phyloP scores from a whole-genome alignment of 2,797 vertebrate genomes.

The Glossophaga mutica region DNA sequence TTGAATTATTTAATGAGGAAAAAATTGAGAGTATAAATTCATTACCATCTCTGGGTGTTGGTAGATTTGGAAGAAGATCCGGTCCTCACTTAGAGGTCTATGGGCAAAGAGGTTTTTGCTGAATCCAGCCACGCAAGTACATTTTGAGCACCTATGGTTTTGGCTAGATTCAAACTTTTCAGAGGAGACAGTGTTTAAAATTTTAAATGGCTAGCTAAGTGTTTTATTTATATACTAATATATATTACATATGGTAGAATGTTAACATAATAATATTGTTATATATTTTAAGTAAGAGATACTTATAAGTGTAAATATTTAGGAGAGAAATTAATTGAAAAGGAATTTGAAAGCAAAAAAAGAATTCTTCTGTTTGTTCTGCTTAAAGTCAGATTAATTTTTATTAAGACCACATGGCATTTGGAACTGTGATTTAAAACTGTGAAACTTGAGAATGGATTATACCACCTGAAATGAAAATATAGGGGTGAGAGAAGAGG shows the following conservation, averaged over 20 bases:
- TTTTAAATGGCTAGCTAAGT: background rate
- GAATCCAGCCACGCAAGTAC: background rate
- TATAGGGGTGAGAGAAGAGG: background rate
- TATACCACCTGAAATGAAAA: slow-evolving; percentile 55
- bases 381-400: slow-evolving; percentile 44
- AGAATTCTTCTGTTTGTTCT: slow-evolving; percentile 27
- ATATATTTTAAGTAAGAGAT: slow-evolving; percentile 2
- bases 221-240: background rate
- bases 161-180: background rate
- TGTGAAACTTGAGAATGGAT: slow-evolving; percentile 54
- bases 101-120: background rate
- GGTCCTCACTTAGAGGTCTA: background rate
- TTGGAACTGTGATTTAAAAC: slow-evolving; percentile 8
- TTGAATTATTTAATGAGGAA: background rate
- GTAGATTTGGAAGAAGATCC: background rate
- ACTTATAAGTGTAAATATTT: background rate
- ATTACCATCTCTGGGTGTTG: background rate
- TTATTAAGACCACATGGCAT: slow-evolving; percentile 71
- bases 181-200: background rate
- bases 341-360: slow-evolving; percentile 28
- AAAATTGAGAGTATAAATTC: background rate
- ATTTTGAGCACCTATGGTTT: background rate
- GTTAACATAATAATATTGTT: background rate
- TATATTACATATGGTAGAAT: background rate
- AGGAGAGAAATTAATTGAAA: slow-evolving; percentile 8